phyloP scores from a whole-genome alignment of 2,888 invertebrate species.

The Blera fallax region DNA sequence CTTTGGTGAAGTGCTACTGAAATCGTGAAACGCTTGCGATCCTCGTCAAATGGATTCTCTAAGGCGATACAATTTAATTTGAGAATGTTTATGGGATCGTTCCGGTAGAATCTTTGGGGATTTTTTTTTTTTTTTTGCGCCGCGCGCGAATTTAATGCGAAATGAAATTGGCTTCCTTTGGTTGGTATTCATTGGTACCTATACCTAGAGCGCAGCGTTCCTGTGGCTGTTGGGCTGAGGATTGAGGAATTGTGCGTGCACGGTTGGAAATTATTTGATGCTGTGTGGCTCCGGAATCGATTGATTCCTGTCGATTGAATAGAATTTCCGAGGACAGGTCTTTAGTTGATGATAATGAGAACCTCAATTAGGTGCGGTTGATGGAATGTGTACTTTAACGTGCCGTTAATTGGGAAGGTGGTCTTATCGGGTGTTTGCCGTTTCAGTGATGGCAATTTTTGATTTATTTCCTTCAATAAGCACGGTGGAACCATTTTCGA shows the following conservation, averaged over 20 bases:
- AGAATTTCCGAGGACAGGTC: slow-evolving; percentile 30
- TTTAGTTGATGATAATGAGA: slow-evolving; percentile 55
- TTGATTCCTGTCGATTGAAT: slow-evolving; percentile 54
- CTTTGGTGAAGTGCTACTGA: slow-evolving; percentile 44
- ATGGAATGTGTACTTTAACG: slow-evolving; percentile 24
- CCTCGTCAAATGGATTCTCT: slow-evolving; percentile 68
- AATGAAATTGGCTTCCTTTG: slow-evolving; percentile 65
- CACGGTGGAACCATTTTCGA: neutral
- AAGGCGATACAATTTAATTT: slow-evolving; percentile 71
- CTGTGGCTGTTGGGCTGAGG: neutral
- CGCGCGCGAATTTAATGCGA: slow-evolving; percentile 54
- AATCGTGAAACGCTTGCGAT: slow-evolving; percentile 62
- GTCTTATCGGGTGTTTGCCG: slow-evolving; percentile 16
- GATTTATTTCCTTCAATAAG: slow-evolving; percentile 1
- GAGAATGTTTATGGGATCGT: slow-evolving; percentile 70
- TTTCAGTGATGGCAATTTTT: neutral
- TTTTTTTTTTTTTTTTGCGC: no score
- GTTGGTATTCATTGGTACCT: slow-evolving; percentile 13
- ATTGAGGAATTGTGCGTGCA: slow-evolving; percentile 41
- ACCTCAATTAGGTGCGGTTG: slow-evolving; percentile 52
- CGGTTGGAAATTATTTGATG: slow-evolving; percentile 42
- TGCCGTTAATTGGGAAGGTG: neutral
- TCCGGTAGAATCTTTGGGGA: slow-evolving; percentile 56
- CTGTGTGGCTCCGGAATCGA: slow-evolving; percentile 30
- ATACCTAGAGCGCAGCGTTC: neutral